Base-by-base conservation (phyloP, 2,888 invertebrate species). In the Julus scandinavius region DNA sequence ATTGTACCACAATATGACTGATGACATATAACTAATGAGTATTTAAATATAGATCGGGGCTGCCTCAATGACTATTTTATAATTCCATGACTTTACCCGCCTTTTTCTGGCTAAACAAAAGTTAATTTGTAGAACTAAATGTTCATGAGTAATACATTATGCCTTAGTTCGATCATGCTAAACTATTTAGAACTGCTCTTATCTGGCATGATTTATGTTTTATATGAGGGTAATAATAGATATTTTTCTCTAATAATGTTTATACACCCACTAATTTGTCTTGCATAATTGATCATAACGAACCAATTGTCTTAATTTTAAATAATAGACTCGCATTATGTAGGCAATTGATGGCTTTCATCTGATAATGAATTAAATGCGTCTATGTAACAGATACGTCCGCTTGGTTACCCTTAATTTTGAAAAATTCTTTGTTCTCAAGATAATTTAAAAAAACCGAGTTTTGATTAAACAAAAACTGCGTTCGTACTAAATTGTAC, bases 251-350 rank as follows among this genome's bases (percentile, higher is more conserved):
- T 3, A 54, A 54, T 13, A 15, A 54, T 54, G 54, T 54, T 17
- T 58, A 17, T n/a, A 58, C 58, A 58, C 58, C 58, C 58, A n/a
- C 58, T n/a, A n/a, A 58, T n/a, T 58, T n/a, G 58, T 17, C 17
- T 58, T 58, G 17, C 58, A n/a, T 58, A 58, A 58, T 58, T 58
- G n/a, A 58, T 58, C 58, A 58, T 58, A 58, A 58, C n/a, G 58
- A 58, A 58, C 58, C 58, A 58, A 58, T 58, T 58, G 58, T 58
- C 58, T 58, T 58, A 58, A 58, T 58, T 58, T 58, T 58, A 58
- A 58, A 58, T 58, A 58, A 58, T 58, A 58, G 58, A 58, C 58
- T n/a, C n/a, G 58, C 58, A 17, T 58, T 58, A n/a, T 58, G 17
- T 5, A 58, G 17, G 58, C n/a, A 58, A 58, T 58, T 58, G 58